phyloP scores from a whole-genome alignment of 2,888 invertebrate species.

The Meghimatium bilineatum region DNA sequence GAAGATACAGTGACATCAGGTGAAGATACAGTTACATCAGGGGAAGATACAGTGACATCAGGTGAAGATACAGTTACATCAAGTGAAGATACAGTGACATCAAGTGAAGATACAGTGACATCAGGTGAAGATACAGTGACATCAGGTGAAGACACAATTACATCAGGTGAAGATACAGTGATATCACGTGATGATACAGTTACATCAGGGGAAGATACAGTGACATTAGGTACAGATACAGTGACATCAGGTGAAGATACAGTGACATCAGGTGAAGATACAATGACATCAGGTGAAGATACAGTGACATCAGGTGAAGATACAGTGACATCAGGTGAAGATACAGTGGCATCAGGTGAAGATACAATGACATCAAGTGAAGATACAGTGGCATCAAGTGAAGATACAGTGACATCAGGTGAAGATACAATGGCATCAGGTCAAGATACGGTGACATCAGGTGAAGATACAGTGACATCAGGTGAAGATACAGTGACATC shows the following conservation, averaged over 20 bases:
- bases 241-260: not conserved
- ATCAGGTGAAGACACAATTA: not conserved
- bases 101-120: not conserved
- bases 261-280: not conserved
- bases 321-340: not conserved
- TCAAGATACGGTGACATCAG: not conserved
- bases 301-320: not conserved
- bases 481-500: not conserved
- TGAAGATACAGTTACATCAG: not conserved
- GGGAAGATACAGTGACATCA: not conserved
- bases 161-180: conserved; percentile 1
- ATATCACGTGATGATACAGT: conserved; percentile 1
- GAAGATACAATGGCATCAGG: not conserved
- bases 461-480: not conserved
- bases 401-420: not conserved
- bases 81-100: not conserved
- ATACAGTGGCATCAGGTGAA: not conserved
- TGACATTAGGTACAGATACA: not conserved
- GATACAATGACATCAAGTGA: not conserved
- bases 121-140: not conserved
- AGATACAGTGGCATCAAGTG: not conserved
- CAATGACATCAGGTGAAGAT: not conserved
- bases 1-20: not conserved
- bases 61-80: not conserved
- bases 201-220: not conserved